A percentile compares a stretch with the other conserved stretches of the same genome.
These are phyloP conservation scores for Laupala kohalensis DNA, from an alignment of 1,140 invertebrate species.

Conservation along the genomic window DNA sequence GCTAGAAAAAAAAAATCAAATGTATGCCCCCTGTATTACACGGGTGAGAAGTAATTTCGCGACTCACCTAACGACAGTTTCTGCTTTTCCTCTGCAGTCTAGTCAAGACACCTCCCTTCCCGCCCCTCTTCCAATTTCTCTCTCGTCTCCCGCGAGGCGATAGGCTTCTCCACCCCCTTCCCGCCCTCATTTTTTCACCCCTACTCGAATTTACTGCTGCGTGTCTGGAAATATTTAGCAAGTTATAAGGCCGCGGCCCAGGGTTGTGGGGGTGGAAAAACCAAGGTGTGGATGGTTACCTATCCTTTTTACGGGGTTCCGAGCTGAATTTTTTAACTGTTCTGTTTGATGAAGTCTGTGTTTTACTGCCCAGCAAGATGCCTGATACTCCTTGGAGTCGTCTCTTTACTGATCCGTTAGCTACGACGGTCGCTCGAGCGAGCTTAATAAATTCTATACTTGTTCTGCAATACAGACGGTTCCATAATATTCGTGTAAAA, in stretches of 20 bases:
- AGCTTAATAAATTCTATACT: not conserved
- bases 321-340: not conserved
- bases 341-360: not conserved
- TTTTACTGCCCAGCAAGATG: not conserved
- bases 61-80: too few relatives aligned
- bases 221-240: not conserved
- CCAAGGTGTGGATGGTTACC: not conserved
- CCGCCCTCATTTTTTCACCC: not conserved
- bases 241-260: not conserved
- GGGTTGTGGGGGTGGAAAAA: too few relatives aligned
- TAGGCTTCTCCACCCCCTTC: not conserved
- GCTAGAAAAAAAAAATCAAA: too few relatives aligned
- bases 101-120: too few relatives aligned
- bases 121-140: not conserved
- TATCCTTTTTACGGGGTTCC: not conserved
- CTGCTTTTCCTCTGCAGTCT: too few relatives aligned
- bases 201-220: not conserved
- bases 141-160: not conserved
- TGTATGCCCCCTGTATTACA: too few relatives aligned
- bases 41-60: too few relatives aligned
- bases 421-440: too few relatives aligned
- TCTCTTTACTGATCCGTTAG: not conserved
- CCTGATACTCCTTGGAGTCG: not conserved
- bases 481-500: not conserved
- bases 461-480: not conserved